phyloP scores from a whole-genome alignment of 2,113 vertebrate genomes.

The Embiotoca jacksoni region DNA sequence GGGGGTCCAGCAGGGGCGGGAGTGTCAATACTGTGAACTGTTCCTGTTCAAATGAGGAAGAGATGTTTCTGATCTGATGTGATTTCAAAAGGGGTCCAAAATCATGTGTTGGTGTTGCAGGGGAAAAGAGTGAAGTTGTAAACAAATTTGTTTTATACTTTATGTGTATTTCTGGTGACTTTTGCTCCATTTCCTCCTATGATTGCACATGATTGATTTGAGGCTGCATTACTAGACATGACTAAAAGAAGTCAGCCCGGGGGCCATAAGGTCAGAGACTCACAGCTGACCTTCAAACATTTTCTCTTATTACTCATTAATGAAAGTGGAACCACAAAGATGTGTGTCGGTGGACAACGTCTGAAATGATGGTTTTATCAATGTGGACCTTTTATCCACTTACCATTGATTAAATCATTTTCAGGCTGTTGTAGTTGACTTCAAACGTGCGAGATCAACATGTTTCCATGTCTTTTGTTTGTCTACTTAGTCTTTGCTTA shows the following conservation, averaged over 20 bases:
- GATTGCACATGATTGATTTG: neutral
- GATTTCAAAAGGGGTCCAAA: slow-evolving; percentile 25
- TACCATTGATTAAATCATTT: slow-evolving; percentile 23
- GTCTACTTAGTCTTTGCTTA: slow-evolving; percentile 14
- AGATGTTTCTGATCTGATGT: slow-evolving; percentile 20
- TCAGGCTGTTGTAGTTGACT: slow-evolving; percentile 4
- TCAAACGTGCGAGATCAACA: neutral
- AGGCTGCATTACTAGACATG: neutral
- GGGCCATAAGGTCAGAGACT: slow-evolving; percentile 20
- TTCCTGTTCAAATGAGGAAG: slow-evolving; percentile 28
- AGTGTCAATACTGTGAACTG: slow-evolving; percentile 44
- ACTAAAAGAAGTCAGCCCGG: neutral
- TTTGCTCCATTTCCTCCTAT: neutral
- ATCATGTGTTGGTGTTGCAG: neutral
- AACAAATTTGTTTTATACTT: slow-evolving; percentile 2
- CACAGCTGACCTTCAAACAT: slow-evolving; percentile 37
- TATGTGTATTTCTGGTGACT: neutral
- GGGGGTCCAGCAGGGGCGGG: slow-evolving; percentile 62
- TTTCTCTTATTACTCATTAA: slow-evolving; percentile 44
- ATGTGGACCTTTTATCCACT: slow-evolving; percentile 18
- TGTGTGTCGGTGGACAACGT: slow-evolving; percentile 14
- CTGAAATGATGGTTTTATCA: slow-evolving; percentile 20
- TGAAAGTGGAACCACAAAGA: neutral
- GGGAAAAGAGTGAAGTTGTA: neutral
- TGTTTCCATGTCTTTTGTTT: slow-evolving; percentile 25